Base-by-base conservation (phyloP, 2,888 invertebrate species). In the Yponomeuta evonymella region DNA sequence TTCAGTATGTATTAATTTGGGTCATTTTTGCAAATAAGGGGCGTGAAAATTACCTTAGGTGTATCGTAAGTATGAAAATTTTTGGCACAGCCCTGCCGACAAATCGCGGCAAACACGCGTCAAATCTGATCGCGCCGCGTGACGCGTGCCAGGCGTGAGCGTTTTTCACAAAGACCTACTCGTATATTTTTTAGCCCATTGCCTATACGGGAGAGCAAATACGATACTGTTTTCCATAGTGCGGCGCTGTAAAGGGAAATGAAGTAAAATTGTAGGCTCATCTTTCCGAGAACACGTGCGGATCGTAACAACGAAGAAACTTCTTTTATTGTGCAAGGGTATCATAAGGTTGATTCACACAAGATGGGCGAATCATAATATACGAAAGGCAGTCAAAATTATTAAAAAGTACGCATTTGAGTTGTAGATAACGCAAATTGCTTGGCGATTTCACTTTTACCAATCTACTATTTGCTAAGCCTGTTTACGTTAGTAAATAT, bases 81-180 rank as follows among this genome's bases (percentile, higher is more conserved):
- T 64, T 29, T 23, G 29, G n/a, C 23, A 12, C 64, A 64, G 64
- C 64, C 64, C 64, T 30, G n/a, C 48, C 67, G 23, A 36, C n/a
- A 36, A 48, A 48, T 43, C 72, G 74, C 72, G 74, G 71, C 72
- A 75, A 74, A 79, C 82, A 80, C 80, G 82, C 82, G 77, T 79
- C 79, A 76, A 77, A 79, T 81, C 79, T 76, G 77, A 78, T 79
- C 78, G 77, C 76, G 77, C 75, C 79, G 80, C 79, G 81, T 79
- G 78, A 74, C 79, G 81, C 81, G 83, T 83, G 83, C 79, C 81
- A 78, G 83, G 78, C 79, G 80, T 72, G 74, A 77, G 75, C 78
- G 78, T 83, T 82, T 84, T 83, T 80, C 79, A 79, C 82, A 85
- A 84, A 83, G 80, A 79, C 78, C 79, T 77, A 79, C 15, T 58